These are phyloP conservation scores for Diplodus puntazzo DNA, from an alignment of 2,797 vertebrate genomes.

Conservation along the genomic window DNA sequence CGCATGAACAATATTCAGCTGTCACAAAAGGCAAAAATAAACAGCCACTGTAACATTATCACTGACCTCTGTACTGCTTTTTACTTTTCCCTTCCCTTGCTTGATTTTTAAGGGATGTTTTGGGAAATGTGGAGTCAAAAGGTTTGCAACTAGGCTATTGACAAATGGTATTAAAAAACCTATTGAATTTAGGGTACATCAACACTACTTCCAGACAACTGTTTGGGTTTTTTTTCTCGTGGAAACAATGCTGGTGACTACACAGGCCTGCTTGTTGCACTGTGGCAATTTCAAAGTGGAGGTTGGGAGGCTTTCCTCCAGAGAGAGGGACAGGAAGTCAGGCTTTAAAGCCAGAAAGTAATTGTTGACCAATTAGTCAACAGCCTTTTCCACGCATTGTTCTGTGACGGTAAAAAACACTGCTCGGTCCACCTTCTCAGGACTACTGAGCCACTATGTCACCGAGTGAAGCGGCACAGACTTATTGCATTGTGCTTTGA, in stretches of 20 bases:
- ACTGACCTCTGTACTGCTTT: too few species aligned
- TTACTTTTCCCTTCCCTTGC: neutral
- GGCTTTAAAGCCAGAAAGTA: slow-evolving; percentile 39
- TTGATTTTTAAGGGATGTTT: slow-evolving; percentile 6
- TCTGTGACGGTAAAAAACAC: slow-evolving; percentile 23
- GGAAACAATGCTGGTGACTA: neutral
- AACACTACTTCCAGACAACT: neutral
- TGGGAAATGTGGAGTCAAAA: neutral
- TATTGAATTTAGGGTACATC: neutral
- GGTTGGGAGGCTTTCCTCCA: slow-evolving; percentile 5
- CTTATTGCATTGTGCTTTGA: slow-evolving; percentile 60
- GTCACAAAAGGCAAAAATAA: too few species aligned
- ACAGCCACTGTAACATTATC: too few species aligned
- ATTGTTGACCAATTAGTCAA: slow-evolving; percentile 39
- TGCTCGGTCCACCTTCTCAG: neutral
- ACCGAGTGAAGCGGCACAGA: slow-evolving; percentile 42
- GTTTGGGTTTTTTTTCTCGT: neutral
- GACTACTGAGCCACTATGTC: slow-evolving; percentile 13
- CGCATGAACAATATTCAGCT: too few species aligned
- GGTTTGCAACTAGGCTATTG: neutral
- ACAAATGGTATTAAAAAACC: neutral
- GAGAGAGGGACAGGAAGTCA: slow-evolving; percentile 33
- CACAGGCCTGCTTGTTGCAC: neutral
- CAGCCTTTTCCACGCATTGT: slow-evolving; percentile 28
- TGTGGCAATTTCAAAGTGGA: slow-evolving; percentile 5